Evolutionary conservation across 2,113 vertebrate genomes (phyloP).

Genomic region (Buteo buteo): DNA sequence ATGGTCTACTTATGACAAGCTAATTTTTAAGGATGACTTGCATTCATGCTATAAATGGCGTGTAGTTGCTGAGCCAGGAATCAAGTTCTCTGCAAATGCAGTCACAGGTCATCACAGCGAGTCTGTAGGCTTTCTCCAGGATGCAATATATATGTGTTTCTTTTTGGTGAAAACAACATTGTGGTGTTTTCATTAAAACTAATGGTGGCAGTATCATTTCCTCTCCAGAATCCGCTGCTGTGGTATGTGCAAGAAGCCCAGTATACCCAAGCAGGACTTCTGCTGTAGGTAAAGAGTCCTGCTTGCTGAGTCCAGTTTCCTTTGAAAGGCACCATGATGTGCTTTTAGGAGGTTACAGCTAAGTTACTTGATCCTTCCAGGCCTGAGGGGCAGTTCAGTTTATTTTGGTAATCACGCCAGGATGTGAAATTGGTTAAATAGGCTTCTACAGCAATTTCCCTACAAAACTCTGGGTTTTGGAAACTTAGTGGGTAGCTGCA

Average conservation of each 20-base stretch:
- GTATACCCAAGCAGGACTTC: not conserved
- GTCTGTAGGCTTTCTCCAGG: not conserved
- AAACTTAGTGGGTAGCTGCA: accelerated
- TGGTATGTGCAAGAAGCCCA: accelerated
- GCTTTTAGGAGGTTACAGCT: not conserved
- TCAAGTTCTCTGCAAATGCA: not conserved
- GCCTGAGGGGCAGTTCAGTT: not conserved
- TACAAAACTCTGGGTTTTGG: not conserved
- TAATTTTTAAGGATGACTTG: not conserved
- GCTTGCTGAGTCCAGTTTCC: not conserved
- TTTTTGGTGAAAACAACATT: not conserved
- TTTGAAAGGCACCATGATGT: not conserved
- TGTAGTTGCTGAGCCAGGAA: not conserved
- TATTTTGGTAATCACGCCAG: not conserved
- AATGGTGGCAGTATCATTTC: not conserved
- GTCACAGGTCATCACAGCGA: not conserved
- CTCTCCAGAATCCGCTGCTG: not conserved
- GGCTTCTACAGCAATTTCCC: not conserved
- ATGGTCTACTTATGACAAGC: not conserved
- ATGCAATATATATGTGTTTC: accelerated
- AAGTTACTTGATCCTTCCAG: not conserved
- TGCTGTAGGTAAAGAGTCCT: not conserved
- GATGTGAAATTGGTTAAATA: not conserved
- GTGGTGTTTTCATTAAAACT: not conserved
- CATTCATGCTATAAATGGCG: not conserved